Conservation (phyloP, 1,140 invertebrate species). For the Acromyrmex charruanus region DNA sequence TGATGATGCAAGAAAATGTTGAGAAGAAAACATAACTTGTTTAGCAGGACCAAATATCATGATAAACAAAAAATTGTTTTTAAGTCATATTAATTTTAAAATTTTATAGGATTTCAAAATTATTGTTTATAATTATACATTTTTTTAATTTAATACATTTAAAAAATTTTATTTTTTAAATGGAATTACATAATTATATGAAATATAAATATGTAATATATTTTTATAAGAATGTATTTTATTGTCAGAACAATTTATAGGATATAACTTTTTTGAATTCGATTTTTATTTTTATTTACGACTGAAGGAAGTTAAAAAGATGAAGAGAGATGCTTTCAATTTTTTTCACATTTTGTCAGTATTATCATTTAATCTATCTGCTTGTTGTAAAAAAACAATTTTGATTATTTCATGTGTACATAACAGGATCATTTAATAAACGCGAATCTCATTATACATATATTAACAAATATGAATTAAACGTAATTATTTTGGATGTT, state of each 20-base stretch:
- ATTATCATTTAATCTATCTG: conserved; percentile 30
- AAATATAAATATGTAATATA: not conserved
- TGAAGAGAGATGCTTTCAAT: not conserved
- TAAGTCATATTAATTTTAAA: no score
- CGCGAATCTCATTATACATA: conserved; percentile 15
- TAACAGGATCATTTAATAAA: conserved; percentile 25
- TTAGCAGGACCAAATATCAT: no score
- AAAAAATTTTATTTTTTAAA: no score
- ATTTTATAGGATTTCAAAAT: no score
- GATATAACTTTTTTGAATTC: not conserved
- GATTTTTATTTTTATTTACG: not conserved
- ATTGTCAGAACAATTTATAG: not conserved
- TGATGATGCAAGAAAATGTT: no score
- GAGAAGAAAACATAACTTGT: no score
- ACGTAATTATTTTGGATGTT: conserved; percentile 23
- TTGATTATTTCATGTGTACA: not conserved
- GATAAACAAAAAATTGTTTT: no score
- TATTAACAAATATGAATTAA: conserved; percentile 8
- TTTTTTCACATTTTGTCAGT: conserved; percentile 7
- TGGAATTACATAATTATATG: not conserved
- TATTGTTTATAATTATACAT: no score
- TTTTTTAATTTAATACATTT: no score
- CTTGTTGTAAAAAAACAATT: not conserved
- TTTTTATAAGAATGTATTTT: not conserved
- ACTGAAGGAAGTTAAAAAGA: not conserved